phyloP scores from a whole-genome alignment of 2,113 vertebrate species.

The Egretta garzetta region DNA sequence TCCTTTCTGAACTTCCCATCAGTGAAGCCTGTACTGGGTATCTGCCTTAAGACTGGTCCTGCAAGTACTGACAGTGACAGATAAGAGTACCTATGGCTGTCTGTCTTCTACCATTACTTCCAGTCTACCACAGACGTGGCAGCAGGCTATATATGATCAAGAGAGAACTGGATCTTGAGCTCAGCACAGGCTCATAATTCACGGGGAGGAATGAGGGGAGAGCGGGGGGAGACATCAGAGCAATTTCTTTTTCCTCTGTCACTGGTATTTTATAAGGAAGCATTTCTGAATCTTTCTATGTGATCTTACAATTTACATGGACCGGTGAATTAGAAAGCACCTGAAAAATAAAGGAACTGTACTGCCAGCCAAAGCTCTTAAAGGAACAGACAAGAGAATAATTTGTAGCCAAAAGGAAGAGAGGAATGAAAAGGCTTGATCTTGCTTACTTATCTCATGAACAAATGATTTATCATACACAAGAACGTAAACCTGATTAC shows the following conservation, averaged over 20 bases:
- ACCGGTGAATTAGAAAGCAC: neutral
- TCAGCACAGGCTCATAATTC: neutral
- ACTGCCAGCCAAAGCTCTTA: neutral
- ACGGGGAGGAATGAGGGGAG: neutral
- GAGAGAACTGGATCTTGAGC: neutral
- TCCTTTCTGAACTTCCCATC: neutral
- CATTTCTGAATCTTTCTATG: neutral
- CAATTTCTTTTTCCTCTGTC: neutral
- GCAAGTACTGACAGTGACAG: neutral
- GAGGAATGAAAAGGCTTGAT: neutral
- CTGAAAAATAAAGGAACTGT: neutral
- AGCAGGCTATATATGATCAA: neutral
- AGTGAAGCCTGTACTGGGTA: neutral
- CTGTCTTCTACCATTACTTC: neutral
- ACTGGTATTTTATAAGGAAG: neutral
- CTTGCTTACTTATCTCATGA: neutral
- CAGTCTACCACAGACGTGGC: neutral
- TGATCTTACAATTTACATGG: neutral
- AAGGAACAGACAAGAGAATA: neutral
- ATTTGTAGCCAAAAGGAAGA: neutral
- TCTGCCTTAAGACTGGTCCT: accelerated
- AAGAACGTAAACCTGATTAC: neutral
- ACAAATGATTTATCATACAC: neutral
- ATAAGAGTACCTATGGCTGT: accelerated
- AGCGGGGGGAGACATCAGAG: neutral